Percentiles rank a stretch among this genome's conserved stretches.
Conservation (phyloP, 2,797 vertebrate genomes). For the Peromyscus eremicus region DNA sequence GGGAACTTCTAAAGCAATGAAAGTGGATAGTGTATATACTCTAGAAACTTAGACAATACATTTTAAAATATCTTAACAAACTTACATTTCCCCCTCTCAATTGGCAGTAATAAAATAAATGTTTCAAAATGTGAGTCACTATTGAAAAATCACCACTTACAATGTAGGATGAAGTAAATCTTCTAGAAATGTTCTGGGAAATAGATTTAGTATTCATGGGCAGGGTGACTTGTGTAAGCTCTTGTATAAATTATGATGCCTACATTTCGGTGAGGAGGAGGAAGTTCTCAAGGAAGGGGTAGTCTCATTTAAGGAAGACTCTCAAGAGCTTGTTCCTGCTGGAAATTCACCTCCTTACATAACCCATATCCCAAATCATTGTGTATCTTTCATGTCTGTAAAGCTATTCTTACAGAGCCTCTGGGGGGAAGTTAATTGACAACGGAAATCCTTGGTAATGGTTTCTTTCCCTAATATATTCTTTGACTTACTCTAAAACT, state of each 20-base stretch:
- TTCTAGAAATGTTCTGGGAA: constrained; percentile 38
- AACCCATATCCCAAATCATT: background rate
- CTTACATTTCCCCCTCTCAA: background rate
- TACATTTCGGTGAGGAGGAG: background rate
- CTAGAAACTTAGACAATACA: constrained; percentile 8
- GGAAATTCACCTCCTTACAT: background rate
- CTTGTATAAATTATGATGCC: background rate
- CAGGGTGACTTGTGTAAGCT: background rate
- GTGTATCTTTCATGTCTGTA: background rate
- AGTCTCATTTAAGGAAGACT: background rate
- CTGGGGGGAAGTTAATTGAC: background rate
- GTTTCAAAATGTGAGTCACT: constrained; percentile 33
- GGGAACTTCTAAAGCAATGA: background rate
- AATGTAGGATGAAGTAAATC: background rate
- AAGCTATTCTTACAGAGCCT: background rate
- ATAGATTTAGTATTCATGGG: background rate
- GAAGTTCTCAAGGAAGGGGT: background rate
- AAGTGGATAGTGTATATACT: background rate
- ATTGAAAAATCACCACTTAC: constrained; percentile 41
- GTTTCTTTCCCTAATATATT: background rate
- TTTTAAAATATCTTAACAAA: background rate
- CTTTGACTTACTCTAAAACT: background rate
- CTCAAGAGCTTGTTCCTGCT: background rate
- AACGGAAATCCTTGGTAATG: constrained; percentile 3
- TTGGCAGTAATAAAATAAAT: constrained; percentile 23